phyloP scores from a whole-genome alignment of 2,888 invertebrate genomes.

The Sphaerophoria taeniata region DNA sequence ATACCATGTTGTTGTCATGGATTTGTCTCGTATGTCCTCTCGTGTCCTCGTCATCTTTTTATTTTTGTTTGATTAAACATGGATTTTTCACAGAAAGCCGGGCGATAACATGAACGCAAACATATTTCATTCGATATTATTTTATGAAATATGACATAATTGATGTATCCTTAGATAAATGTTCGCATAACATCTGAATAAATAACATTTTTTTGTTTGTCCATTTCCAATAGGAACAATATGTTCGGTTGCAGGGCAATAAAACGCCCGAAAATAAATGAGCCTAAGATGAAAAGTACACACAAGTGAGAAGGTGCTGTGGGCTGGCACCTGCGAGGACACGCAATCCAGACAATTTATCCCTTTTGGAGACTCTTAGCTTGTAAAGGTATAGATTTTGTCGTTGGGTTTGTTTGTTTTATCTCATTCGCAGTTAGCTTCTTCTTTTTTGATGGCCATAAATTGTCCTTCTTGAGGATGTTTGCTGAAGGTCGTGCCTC shows the following conservation, averaged over 20 bases:
- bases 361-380: constrained; percentile 18
- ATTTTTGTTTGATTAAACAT: constrained; percentile 4
- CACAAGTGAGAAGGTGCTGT: constrained; percentile 21
- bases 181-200: constrained; percentile 26
- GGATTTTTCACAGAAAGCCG: background rate
- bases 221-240: constrained; percentile 46
- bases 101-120: background rate
- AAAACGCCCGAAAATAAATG: constrained; percentile 55
- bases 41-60: background rate
- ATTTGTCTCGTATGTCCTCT: background rate
- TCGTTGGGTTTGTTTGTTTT: constrained; percentile 18
- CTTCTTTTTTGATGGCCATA: constrained; percentile 56
- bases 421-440: constrained; percentile 11
- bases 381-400: constrained; percentile 18
- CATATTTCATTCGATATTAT: constrained; percentile 53
- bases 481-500: constrained; percentile 21
- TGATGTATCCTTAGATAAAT: constrained; percentile 46
- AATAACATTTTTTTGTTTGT: constrained; percentile 39
- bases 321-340: constrained; percentile 15
- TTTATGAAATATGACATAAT: constrained; percentile 63
- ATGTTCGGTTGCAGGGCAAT: constrained; percentile 56
- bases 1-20: background rate
- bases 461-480: constrained; percentile 59
- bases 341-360: background rate
- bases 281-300: constrained; percentile 10